These are phyloP conservation scores for Aproaerema taeniolella DNA, from an alignment of 2,888 invertebrate genomes.

Conservation along the genomic window DNA sequence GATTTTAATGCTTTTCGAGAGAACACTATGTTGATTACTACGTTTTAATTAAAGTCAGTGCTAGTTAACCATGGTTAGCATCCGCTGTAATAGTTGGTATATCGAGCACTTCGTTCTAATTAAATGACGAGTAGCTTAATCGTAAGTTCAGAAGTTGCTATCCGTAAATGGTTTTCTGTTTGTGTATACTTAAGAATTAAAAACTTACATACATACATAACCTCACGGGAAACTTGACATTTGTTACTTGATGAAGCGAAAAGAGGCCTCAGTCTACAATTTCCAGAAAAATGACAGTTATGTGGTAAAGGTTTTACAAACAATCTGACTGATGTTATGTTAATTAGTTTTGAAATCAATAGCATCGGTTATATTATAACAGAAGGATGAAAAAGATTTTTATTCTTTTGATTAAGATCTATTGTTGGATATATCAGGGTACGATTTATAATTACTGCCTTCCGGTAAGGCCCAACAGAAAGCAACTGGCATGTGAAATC, in stretches of 20 bases:
- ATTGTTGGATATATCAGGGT: slow-evolving; percentile 38
- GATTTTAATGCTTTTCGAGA: slow-evolving; percentile 34
- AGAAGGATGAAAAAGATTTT: too few relatives aligned
- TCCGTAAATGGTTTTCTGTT: too few relatives aligned
- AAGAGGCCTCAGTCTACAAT: too few relatives aligned
- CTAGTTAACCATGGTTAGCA: slow-evolving; percentile 63
- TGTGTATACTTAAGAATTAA: too few relatives aligned
- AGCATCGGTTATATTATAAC: slow-evolving; percentile 24
- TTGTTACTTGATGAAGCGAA: too few relatives aligned
- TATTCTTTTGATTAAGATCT: slow-evolving; percentile 33
- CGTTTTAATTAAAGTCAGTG: slow-evolving; percentile 55
- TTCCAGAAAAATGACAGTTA: too few relatives aligned
- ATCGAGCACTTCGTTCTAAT: slow-evolving; percentile 49
- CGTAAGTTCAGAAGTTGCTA: slow-evolving; percentile 28
- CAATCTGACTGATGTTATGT: slow-evolving; percentile 1
- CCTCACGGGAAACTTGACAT: too few relatives aligned
- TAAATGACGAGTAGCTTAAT: slow-evolving; percentile 46
- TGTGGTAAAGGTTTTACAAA: slow-evolving; percentile 3
- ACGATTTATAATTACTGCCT: slow-evolving; percentile 48
- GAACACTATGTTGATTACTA: slow-evolving; percentile 36
- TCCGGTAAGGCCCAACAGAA: slow-evolving; percentile 39
- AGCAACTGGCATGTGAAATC: slow-evolving; percentile 39
- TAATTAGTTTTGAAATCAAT: slow-evolving; percentile 3
- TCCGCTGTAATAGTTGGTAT: slow-evolving; percentile 54
- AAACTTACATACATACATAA: too few relatives aligned